Percentiles rank a stretch among this genome's conserved stretches.
Conservation (phyloP, 2,888 invertebrate genomes). For the Mythimna lalbum region DNA sequence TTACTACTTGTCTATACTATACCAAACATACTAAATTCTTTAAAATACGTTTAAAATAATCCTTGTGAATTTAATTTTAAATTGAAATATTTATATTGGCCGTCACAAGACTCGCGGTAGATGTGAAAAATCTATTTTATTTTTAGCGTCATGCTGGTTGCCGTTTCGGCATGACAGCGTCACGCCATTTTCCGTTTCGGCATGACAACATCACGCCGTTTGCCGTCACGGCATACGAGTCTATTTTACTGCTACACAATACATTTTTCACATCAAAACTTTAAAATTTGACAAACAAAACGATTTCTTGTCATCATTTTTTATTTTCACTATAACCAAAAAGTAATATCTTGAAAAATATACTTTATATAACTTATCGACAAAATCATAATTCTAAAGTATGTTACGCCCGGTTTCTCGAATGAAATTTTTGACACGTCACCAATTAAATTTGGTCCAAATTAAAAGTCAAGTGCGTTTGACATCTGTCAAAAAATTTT, state of each 20-base stretch:
- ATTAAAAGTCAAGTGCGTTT: background rate
- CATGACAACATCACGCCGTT: too few species aligned
- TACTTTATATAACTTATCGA: background rate
- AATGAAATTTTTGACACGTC: background rate
- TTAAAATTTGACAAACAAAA: background rate
- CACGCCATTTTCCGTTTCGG: too few species aligned
- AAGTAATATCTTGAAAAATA: background rate
- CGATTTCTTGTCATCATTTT: background rate
- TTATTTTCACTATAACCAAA: background rate
- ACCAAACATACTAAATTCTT: slow-evolving; percentile 5
- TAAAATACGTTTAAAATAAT: background rate
- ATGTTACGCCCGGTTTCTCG: background rate
- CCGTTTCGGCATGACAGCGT: too few species aligned
- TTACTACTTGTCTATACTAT: background rate
- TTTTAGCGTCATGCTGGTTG: too few species aligned
- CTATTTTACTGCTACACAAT: too few species aligned
- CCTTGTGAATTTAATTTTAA: background rate
- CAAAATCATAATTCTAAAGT: background rate
- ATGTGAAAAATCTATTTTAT: too few species aligned
- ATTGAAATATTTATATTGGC: too few species aligned
- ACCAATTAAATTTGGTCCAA: background rate
- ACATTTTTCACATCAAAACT: too few species aligned
- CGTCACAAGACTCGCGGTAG: too few species aligned
- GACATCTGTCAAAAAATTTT: background rate
- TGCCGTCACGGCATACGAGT: too few species aligned